Percentiles rank a stretch among this genome's conserved stretches.
phyloP scores from a whole-genome alignment of 1,140 invertebrate species.

The Macrobrachium nipponense region DNA sequence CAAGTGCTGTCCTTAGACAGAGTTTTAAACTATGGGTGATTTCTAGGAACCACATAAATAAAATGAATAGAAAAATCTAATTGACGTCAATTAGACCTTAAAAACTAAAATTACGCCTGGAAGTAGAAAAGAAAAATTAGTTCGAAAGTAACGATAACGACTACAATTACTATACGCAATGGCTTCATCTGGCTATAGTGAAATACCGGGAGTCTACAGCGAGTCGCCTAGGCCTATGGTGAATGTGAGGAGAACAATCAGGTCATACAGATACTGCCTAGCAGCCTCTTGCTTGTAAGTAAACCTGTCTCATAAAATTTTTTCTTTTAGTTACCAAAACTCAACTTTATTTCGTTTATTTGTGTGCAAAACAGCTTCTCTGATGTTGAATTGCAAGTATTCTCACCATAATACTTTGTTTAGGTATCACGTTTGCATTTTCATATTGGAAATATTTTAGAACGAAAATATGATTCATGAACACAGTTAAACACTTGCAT shows the following conservation, averaged over 20 bases:
- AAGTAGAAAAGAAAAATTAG: neutral
- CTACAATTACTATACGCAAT: neutral
- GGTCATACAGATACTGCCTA: conserved; percentile 8
- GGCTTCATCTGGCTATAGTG: neutral
- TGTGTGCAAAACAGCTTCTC: neutral
- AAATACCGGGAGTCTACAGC: conserved; percentile 40
- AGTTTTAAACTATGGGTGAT: too few relatives aligned
- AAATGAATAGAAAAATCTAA: neutral
- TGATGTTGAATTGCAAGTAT: too few relatives aligned
- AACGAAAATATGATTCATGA: too few relatives aligned
- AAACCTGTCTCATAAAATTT: neutral
- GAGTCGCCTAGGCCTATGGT: conserved; percentile 24
- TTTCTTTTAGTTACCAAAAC: too few relatives aligned
- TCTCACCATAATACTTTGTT: too few relatives aligned
- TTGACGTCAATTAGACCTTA: neutral
- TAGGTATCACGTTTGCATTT: too few relatives aligned
- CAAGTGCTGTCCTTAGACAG: too few relatives aligned
- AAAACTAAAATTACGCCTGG: neutral
- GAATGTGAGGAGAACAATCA: neutral
- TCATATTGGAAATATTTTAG: too few relatives aligned
- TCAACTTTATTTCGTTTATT: neutral
- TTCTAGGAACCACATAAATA: too few relatives aligned
- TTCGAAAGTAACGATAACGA: neutral
- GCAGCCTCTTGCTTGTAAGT: conserved; percentile 12
- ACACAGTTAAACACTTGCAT: too few relatives aligned